Conservation (phyloP, 1,140 invertebrate genomes). For the Conopomorpha cramerella region DNA sequence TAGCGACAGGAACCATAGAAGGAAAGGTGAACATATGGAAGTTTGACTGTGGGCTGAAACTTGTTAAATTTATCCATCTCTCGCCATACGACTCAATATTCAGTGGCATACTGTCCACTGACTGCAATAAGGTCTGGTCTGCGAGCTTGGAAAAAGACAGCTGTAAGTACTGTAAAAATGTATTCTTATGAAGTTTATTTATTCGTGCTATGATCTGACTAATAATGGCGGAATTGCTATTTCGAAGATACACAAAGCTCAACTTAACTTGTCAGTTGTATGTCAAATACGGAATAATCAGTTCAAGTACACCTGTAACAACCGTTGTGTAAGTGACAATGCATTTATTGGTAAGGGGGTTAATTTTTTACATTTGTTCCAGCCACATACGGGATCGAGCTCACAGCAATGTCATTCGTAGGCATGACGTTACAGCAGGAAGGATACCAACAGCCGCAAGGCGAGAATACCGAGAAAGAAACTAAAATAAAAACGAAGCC, state of each 20-base stretch:
- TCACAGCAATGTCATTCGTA: constrained; percentile 46
- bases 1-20: constrained; percentile 67
- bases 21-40: constrained; percentile 71
- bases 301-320: no score
- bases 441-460: constrained; percentile 26
- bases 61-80: constrained; percentile 42
- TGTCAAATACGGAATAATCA: no score
- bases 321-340: no score
- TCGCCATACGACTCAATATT: constrained; percentile 51
- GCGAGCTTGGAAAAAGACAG: constrained; percentile 46
- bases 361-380: constrained; percentile 9
- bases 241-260: no score
- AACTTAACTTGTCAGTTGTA: no score
- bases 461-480: constrained; percentile 32
- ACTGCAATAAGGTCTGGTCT: constrained; percentile 52
- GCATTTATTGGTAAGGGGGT: no score
- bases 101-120: constrained; percentile 39
- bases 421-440: constrained; percentile 39
- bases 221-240: no score
- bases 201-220: no score
- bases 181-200: no score
- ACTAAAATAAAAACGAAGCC: constrained; percentile 29
- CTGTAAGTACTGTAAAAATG: constrained; percentile 33
- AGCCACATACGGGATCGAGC: constrained; percentile 38
- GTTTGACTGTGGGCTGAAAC: constrained; percentile 72